Evolutionary conservation across 2,113 vertebrate species (phyloP), one percentile per base, ranked within the genome.

Genomic region (Odobenus rosmarus): DNA sequence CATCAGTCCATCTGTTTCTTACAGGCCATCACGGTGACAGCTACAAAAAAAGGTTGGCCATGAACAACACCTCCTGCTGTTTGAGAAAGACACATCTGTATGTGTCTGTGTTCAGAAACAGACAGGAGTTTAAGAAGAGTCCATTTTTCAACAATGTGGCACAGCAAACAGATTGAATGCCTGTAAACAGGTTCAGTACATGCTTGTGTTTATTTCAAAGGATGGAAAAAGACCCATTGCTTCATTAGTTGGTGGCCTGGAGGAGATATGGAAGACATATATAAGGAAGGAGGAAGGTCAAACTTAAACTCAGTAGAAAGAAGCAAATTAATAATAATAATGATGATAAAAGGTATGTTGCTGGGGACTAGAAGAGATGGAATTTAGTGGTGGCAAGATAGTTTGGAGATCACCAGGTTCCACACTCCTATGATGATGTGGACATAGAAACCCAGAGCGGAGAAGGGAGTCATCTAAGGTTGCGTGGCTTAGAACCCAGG

Each of bases 1-100:
- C 8, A 13, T 72, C 33, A 39, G 61, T 67, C 53, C 94, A 88
- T 96, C 88, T 95, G 53, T 96, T 92, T 97, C 88, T 77, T 90
- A 61, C 42, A 55, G 64, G 72, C 69, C 53, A 80, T 89, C 26
- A 31, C 21, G 39, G 36, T 96, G 96, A 98, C 82, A 95, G 88
- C n/a, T 82, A 67, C 72, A 88, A 10, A 80, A 80, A 81, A 67
- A 64, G 62, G 49, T 0, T 80, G 77, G 51, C 90, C 76, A 15
- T 80, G 96, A 88, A 64, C 76, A 86, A 55, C 19, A 69, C 62
- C n/a, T 79, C 76, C 33, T 89, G 77, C 61, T 97, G 90, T 72
- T 81, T 28, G 39, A 49, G 88, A 77, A 96, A 82, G 92, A 90
- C 57, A 62, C 64, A 85, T 71, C 81, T 86, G 64, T 64, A 31